Evolutionary conservation across 1,140 invertebrate species (phyloP), one percentile per base, ranked within the genome.

Genomic region (Drosophila parvula): DNA sequence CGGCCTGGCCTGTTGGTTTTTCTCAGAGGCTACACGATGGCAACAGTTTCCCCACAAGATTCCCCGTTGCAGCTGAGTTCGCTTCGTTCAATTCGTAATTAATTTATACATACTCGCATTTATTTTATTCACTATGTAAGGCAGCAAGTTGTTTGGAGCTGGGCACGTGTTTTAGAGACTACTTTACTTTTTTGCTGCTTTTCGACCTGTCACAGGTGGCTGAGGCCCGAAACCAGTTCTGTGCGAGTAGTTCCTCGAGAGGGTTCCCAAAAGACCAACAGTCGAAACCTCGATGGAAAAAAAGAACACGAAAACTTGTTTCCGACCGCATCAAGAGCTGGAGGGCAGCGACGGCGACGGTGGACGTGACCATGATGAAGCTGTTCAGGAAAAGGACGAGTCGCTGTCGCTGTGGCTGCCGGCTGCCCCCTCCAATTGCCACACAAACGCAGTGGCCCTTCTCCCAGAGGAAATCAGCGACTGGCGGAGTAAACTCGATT

Each of bases 381-480:
- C 67, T 79, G 71, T 83, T 77, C 75, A 38, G 38, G 32, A n/a
- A 55, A 65, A 81, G 82, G 81, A 85, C 78, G 64, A 81, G 14
- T 62, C 36, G 50, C 59, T 64, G 53, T 44, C 65, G 63, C 34
- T 63, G 53, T 44, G 51, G 63, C 34, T 63, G 53, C 40, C 30
- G 53, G 16, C 36, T 41, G 30, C 27, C 30, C 38, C 22, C 14
- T 60, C 40, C 45, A 51, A 12, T 51, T 34, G 32, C 38, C 30
- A 18, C 27, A 48, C 34, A 63, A 30, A 51, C 55, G 38, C 28
- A 28, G 30, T 18, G 47, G 44, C 59, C 11, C 18, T 50, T 51
- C 41, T 86, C 83, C 84, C 83, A 68, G 51, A 88, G 83, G 83
- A 88, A 88, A 88, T 86, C 83, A 88, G 58, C 40, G 79, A 59